Evolutionary conservation across 1,140 invertebrate genomes (phyloP).

Genomic region (Drosophila saltans): DNA sequence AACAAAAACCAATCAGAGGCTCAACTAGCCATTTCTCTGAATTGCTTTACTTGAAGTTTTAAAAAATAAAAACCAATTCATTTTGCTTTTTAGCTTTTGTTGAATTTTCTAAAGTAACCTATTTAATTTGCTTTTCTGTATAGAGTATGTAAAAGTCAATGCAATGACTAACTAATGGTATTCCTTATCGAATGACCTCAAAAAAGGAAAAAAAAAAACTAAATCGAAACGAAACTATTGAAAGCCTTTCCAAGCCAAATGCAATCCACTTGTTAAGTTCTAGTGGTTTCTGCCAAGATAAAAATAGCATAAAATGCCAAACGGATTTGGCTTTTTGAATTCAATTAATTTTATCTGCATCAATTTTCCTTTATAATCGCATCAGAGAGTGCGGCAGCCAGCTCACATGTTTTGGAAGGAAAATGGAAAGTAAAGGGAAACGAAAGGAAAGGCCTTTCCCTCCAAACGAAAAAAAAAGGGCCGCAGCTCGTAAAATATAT

Average conservation of each 20-base stretch:
- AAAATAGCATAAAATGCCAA: slow-evolving; percentile 57
- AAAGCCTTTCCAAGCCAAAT: slow-evolving; percentile 25
- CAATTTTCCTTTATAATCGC: slow-evolving; percentile 80
- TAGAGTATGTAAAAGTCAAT: background rate
- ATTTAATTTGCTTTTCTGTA: no score
- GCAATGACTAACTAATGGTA: background rate
- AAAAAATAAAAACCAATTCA: no score
- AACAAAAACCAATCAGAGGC: no score
- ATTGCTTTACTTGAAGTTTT: no score
- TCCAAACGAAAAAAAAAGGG: slow-evolving; percentile 34
- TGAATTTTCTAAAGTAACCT: no score
- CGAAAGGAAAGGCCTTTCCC: slow-evolving; percentile 38
- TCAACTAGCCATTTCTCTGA: no score
- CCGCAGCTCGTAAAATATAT: slow-evolving; percentile 75
- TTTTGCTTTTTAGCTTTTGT: no score
- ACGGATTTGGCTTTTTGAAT: slow-evolving; percentile 76
- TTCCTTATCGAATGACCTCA: slow-evolving; percentile 27
- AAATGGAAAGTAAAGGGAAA: slow-evolving; percentile 33
- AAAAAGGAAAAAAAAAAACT: slow-evolving; percentile 1
- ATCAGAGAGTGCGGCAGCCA: slow-evolving; percentile 62
- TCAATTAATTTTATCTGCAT: slow-evolving; percentile 81
- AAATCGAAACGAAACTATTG: slow-evolving; percentile 25
- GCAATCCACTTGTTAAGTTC: slow-evolving; percentile 43
- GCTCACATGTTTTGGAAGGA: slow-evolving; percentile 42
- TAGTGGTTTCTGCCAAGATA: slow-evolving; percentile 19